Base-by-base conservation (phyloP, 2,797 vertebrate genomes). In the Halcyon chelicuti region DNA sequence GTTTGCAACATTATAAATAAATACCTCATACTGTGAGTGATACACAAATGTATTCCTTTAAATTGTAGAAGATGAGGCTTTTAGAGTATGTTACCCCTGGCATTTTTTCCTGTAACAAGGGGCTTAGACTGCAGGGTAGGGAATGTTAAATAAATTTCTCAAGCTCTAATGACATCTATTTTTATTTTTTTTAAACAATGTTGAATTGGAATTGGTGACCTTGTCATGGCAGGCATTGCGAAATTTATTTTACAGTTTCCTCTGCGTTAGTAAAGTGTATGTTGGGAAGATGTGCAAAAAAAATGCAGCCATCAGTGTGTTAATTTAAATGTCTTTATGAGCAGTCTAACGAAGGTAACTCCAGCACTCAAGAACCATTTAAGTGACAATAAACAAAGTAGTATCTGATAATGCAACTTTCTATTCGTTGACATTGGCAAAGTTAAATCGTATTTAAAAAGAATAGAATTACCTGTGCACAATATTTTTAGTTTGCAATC, bases 1-100 rank as follows among this genome's bases (percentile, higher is more conserved):
- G 90, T 94, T 93, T 93, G 86, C 90, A 83, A 42, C 74, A 71
- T 93, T 93, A 88, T 88, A 96, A 95, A 90, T 96, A 97, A 96
- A 94, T 90, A 71, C 79, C 89, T 83, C 87, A 82, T 60, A 57
- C 85, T 91, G 90, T 65, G 93, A 94, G 73, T 61, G 82, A 95
- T 91, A 93, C 89, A 84, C 91, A 90, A 96, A 94, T 95, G 72
- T 84, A 67, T 94, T 93, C 76, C 88, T 95, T 94, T 88, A 92
- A 92, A 93, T 94, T 92, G 95, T 28, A 73, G 86, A 78, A 91
- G 91, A 94, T 95, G 86, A 94, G 63, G 76, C 83, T 96, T 96
- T 96, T 73, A 81, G 71, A 76, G 37, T 77, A 15, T 92, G 83
- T 84, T 95, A 95, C 87, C 58, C 57, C 60, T 88, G 91, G 83